These are phyloP conservation scores for Synanceia verrucosa DNA, from an alignment of 2,797 vertebrate genomes.

Conservation along the genomic window DNA sequence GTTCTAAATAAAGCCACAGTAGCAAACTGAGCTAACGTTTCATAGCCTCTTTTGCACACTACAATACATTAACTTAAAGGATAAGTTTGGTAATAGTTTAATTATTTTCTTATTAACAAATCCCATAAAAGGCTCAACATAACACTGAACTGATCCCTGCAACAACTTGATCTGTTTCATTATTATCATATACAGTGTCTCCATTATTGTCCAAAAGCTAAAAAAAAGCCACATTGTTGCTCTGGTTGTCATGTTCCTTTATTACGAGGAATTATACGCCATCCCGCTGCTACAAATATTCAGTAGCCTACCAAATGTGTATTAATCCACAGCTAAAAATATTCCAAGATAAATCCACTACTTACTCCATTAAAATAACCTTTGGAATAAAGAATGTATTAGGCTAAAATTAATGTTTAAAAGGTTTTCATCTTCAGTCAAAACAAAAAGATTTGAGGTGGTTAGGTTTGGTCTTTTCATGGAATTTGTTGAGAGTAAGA, in stretches of 20 bases:
- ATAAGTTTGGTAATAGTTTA: not conserved
- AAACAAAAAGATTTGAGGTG: not conserved
- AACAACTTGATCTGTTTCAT: not conserved
- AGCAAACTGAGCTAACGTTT: too few relatives aligned
- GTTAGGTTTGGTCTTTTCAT: not conserved
- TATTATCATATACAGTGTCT: not conserved
- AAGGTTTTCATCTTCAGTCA: not conserved
- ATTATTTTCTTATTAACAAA: not conserved
- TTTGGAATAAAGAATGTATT: not conserved
- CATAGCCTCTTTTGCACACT: too few relatives aligned
- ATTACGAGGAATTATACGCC: not conserved
- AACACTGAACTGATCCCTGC: not conserved
- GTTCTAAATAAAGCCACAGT: too few relatives aligned
- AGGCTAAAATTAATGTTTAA: not conserved
- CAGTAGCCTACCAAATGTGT: not conserved
- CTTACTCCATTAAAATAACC: not conserved
- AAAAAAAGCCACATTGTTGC: not conserved
- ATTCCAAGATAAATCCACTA: not conserved
- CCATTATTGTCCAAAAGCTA: not conserved
- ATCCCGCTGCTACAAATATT: not conserved
- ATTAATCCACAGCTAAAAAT: not conserved
- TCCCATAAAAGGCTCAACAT: not conserved
- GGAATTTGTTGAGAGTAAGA: not conserved
- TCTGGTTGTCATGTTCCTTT: not conserved
- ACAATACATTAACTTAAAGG: not conserved